These are phyloP conservation scores for Pogona vitticeps DNA, from an alignment of 2,113 vertebrate genomes.

Conservation along the genomic window DNA sequence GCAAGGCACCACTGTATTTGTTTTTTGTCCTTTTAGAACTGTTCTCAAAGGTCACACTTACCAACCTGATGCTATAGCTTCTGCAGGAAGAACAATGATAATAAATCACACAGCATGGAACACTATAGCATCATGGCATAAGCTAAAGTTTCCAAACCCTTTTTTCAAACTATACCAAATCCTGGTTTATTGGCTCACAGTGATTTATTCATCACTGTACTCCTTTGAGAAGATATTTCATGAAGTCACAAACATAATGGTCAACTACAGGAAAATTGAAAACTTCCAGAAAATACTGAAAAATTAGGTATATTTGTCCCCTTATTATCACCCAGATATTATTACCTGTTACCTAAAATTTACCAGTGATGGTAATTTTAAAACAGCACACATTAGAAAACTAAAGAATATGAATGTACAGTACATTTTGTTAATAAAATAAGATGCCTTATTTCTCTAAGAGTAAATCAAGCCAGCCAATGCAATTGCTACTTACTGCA, in stretches of 20 bases:
- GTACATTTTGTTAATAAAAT: no score
- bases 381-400: background rate
- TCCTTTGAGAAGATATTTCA: background rate
- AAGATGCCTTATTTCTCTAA: background rate
- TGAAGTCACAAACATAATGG: background rate
- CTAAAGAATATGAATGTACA: no score
- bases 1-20: no score
- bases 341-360: background rate
- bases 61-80: background rate
- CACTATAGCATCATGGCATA: background rate
- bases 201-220: no score
- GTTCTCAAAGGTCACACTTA: background rate
- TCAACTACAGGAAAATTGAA: background rate
- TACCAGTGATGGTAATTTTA: background rate
- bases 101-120: background rate
- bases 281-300: background rate
- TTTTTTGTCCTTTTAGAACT: background rate
- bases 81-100: background rate
- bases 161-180: background rate
- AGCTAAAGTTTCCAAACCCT: background rate
- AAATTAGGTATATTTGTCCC: background rate
- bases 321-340: background rate
- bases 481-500: slow-evolving; percentile 77
- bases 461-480: background rate
- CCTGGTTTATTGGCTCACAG: background rate